Conservation (phyloP, 2,113 vertebrate genomes). For the Isurus oxyrinchus region DNA sequence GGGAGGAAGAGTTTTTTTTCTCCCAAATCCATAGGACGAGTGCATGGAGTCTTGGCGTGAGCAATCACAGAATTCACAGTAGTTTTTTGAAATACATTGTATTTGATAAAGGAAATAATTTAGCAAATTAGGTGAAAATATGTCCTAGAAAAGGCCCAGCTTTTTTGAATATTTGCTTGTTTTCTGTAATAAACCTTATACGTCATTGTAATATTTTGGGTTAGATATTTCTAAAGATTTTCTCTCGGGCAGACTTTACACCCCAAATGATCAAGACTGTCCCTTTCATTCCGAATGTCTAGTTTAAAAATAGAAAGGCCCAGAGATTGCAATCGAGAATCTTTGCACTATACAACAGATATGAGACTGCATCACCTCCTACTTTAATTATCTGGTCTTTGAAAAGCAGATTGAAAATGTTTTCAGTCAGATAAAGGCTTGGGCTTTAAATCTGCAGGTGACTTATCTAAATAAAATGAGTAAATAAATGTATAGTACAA, state of each 20-base stretch:
- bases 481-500: too few species aligned
- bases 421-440: not conserved
- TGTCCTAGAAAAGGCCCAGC: not conserved
- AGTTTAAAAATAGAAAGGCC: not conserved
- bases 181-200: not conserved
- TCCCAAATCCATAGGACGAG: too few species aligned
- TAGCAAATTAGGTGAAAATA: not conserved
- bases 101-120: too few species aligned
- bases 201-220: not conserved
- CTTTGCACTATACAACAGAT: not conserved
- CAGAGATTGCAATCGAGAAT: not conserved
- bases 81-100: not conserved
- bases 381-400: not conserved
- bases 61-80: not conserved
- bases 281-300: not conserved
- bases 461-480: not conserved
- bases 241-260: not conserved
- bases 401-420: not conserved
- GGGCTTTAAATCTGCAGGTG: not conserved
- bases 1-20: too few species aligned
- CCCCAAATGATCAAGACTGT: not conserved
- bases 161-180: not conserved
- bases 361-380: not conserved
- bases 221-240: not conserved
- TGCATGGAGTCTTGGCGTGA: too few species aligned